phyloP scores from a whole-genome alignment of 2,888 invertebrate genomes.

The Lomographa bimaculata region DNA sequence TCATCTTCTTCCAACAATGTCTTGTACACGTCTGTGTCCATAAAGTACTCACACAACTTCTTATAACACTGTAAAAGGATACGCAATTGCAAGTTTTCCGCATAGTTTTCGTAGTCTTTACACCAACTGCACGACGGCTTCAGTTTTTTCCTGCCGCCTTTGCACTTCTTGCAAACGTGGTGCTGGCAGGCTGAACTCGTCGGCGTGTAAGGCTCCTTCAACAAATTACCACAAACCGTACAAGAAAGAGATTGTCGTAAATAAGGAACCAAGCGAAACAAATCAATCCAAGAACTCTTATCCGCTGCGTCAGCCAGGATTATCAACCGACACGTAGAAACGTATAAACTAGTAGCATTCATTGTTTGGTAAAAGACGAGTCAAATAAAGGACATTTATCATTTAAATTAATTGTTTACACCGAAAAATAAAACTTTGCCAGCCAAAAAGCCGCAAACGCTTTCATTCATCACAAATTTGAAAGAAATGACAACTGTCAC shows the following conservation, averaged over 20 bases:
- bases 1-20: constrained; percentile 81
- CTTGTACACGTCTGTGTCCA: constrained; percentile 88
- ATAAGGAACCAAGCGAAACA: constrained; percentile 92
- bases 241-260: constrained; percentile 94
- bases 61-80: constrained; percentile 94
- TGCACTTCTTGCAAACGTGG: constrained; percentile 93
- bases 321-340: constrained; percentile 91
- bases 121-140: constrained; percentile 94
- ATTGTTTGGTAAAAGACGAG: constrained; percentile 74
- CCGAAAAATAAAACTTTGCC: constrained; percentile 54
- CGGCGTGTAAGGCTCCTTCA: constrained; percentile 92
- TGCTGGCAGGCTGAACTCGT: constrained; percentile 92
- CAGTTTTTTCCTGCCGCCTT: constrained; percentile 92
- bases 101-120: constrained; percentile 91
- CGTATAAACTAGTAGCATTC: constrained; percentile 92
- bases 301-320: constrained; percentile 89
- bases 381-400: constrained; percentile 49
- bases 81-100: constrained; percentile 91
- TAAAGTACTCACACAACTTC: constrained; percentile 93
- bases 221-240: constrained; percentile 93
- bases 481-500: constrained; percentile 12
- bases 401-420: constrained; percentile 57
- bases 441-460: constrained; percentile 74
- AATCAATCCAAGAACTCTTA: constrained; percentile 90
- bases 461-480: constrained; percentile 40